Conservation (phyloP, 2,113 vertebrate genomes). For the Oriolus oriolus region DNA sequence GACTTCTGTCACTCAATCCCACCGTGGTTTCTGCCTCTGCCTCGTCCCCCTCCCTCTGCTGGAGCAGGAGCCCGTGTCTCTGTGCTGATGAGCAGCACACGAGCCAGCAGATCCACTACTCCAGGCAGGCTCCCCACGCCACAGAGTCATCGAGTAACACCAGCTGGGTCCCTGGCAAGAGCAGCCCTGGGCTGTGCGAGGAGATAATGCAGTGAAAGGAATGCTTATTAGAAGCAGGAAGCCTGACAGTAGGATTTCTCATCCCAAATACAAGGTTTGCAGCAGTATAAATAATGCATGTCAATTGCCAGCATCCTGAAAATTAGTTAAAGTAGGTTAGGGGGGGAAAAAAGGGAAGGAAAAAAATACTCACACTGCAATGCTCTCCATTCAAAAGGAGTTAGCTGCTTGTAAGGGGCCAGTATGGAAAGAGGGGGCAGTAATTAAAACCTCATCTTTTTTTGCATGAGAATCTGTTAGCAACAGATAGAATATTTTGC, state of each 20-base stretch:
- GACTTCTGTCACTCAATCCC: neutral
- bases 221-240: constrained; percentile 45
- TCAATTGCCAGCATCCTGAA: constrained; percentile 36
- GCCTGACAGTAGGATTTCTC: constrained; percentile 25
- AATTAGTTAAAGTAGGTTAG: constrained; percentile 49
- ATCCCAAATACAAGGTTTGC: constrained; percentile 32
- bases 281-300: constrained; percentile 54
- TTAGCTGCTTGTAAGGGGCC: neutral
- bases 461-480: neutral
- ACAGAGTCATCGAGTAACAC: constrained; percentile 16
- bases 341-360: fast-evolving
- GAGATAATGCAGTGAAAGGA: constrained; percentile 40
- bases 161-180: constrained; percentile 62
- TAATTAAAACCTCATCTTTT: neutral
- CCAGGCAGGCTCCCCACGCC: constrained; percentile 11
- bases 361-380: neutral
- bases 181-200: constrained; percentile 24
- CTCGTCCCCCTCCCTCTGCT: neutral
- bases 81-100: neutral
- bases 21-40: neutral
- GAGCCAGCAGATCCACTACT: neutral
- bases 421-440: neutral
- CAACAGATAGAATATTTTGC: neutral
- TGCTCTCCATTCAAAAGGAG: neutral
- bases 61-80: neutral